Evolutionary conservation across 1,140 invertebrate species (phyloP).

Genomic region (Drosophila sturtevanti): DNA sequence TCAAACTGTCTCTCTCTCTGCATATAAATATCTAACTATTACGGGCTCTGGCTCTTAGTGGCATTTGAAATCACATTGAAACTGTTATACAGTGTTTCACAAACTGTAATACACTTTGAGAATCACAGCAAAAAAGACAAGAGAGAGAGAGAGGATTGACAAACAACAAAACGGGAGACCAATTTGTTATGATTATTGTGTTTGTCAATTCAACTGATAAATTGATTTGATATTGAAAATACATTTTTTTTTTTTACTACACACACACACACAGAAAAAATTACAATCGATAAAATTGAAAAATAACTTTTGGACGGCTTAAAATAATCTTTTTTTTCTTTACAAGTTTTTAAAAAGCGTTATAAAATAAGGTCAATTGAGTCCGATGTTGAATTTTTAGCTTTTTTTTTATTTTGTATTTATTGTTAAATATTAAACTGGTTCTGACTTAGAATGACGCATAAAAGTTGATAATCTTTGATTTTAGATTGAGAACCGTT

Average conservation of each 20-base stretch:
- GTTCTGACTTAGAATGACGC: conserved; percentile 1
- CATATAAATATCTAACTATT: neutral
- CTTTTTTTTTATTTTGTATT: neutral
- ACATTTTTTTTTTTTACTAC: conserved; percentile 67
- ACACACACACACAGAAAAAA: neutral
- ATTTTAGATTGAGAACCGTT: conserved; percentile 9
- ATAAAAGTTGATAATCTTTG: neutral
- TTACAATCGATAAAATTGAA: conserved; percentile 48
- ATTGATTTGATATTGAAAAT: conserved; percentile 80
- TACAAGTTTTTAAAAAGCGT: neutral
- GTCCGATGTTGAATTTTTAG: neutral
- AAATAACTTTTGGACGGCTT: conserved; percentile 29
- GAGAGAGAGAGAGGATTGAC: neutral
- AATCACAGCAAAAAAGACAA: conserved; percentile 7
- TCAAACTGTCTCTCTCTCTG: neutral
- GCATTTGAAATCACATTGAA: conserved; percentile 50
- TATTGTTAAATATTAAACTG: neutral
- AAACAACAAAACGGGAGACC: conserved; percentile 14
- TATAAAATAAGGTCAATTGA: conserved; percentile 6
- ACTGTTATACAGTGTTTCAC: conserved; percentile 41
- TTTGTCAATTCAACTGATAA: conserved; percentile 80
- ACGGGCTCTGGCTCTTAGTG: neutral
- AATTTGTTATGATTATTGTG: conserved; percentile 74
- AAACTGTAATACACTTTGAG: conserved; percentile 53
- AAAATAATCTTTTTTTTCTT: conserved; percentile 1